Conservation (phyloP, 1,140 invertebrate species). For the Lutraria rhynchaena region DNA sequence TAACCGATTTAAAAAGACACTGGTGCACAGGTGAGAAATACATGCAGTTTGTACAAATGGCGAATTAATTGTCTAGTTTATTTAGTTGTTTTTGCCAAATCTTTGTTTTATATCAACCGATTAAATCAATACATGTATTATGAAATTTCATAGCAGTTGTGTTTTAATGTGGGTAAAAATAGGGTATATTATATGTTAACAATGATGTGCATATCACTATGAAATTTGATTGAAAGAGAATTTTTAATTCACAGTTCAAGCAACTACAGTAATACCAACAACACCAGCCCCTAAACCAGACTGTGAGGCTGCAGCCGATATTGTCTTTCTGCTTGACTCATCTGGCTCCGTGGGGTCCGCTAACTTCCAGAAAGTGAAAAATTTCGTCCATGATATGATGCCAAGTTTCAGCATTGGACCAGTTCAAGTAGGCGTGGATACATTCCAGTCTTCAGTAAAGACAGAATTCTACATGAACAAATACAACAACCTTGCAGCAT, state of each 20-base stretch:
- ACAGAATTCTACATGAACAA: constrained; percentile 73
- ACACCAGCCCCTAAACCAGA: constrained; percentile 65
- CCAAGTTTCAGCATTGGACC: constrained; percentile 63
- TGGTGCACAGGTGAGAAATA: too few relatives aligned
- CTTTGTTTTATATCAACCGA: too few relatives aligned
- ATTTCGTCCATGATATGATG: constrained; percentile 65
- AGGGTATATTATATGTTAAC: too few relatives aligned
- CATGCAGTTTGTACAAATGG: too few relatives aligned
- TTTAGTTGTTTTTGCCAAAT: too few relatives aligned
- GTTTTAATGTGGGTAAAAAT: too few relatives aligned
- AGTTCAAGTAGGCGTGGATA: constrained; percentile 66
- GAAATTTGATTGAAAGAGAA: too few relatives aligned
- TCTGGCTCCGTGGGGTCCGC: constrained; percentile 69
- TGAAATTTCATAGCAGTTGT: too few relatives aligned
- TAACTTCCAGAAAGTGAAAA: constrained; percentile 70
- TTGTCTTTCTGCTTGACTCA: constrained; percentile 73
- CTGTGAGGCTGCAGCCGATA: constrained; percentile 68
- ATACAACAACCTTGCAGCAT: constrained; percentile 49
- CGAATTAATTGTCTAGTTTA: too few relatives aligned
- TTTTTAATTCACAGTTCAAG: constrained; percentile 44
- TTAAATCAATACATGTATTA: too few relatives aligned
- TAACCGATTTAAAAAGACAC: too few relatives aligned
- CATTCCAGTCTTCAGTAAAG: constrained; percentile 61
- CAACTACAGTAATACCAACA: constrained; percentile 51
- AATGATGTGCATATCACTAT: too few relatives aligned